These are phyloP conservation scores for Monoplex corrugatus DNA, from an alignment of 2,888 invertebrate genomes.

Conservation along the genomic window DNA sequence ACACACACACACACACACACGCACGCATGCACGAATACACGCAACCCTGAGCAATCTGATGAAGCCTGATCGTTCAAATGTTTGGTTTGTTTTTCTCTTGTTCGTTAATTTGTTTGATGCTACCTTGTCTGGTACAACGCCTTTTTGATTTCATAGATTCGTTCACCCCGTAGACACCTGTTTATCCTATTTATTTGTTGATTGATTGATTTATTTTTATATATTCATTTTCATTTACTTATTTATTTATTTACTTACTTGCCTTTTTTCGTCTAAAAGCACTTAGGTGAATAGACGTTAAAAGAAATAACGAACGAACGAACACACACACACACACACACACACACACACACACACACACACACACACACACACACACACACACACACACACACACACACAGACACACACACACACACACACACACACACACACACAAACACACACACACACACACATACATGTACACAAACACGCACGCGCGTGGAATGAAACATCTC, in stretches of 20 bases:
- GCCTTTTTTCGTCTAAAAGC: too few species aligned
- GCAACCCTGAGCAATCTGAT: too few species aligned
- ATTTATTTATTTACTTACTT: neutral
- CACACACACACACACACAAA: slow-evolving; percentile 4
- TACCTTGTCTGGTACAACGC: too few species aligned
- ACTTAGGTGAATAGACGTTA: too few species aligned
- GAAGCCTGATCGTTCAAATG: too few species aligned
- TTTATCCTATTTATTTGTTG: too few species aligned
- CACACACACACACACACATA: slow-evolving; percentile 22
- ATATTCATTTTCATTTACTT: neutral
- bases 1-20: neutral
- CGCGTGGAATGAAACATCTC: too few species aligned
- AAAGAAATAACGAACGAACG: slow-evolving; percentile 9
- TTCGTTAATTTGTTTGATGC: too few species aligned
- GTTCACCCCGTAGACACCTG: too few species aligned
- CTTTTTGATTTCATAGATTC: too few species aligned
- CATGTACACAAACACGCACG: neutral
- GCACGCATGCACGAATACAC: neutral
- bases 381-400: neutral
- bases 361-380: neutral
- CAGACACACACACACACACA: slow-evolving; percentile 1
- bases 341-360: slow-evolving; percentile 33
- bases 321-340: slow-evolving; percentile 39
- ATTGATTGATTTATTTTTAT: too few species aligned
- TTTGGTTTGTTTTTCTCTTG: too few species aligned